Conservation (phyloP, 2,113 vertebrate genomes). For the Dinomys branickii region DNA sequence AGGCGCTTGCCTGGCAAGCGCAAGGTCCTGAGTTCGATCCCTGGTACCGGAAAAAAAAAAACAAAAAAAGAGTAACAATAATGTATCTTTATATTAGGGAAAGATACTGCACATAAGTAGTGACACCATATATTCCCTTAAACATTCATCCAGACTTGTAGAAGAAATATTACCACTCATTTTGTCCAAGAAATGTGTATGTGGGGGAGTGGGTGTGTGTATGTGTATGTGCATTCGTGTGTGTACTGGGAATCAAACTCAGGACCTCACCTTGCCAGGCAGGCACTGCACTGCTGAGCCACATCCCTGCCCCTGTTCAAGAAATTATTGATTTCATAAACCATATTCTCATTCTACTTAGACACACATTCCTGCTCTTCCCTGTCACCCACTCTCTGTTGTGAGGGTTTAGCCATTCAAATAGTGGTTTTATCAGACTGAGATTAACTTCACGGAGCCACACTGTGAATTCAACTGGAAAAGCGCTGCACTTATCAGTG, state of each 20-base stretch:
- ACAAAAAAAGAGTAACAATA: no score
- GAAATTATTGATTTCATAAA: neutral
- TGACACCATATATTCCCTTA: neutral
- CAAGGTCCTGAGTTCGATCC: no score
- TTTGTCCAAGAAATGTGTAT: neutral
- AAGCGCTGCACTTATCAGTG: neutral
- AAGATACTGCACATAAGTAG: neutral
- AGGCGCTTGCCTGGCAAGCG: no score
- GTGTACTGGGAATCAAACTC: no score
- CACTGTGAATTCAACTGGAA: constrained; percentile 48
- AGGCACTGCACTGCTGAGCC: no score
- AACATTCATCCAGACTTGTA: neutral
- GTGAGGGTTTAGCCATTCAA: neutral
- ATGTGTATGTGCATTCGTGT: no score
- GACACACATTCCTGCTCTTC: neutral
- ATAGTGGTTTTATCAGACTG: neutral
- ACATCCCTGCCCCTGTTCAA: neutral
- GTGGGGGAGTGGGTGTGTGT: no score
- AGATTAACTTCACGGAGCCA: constrained; percentile 20
- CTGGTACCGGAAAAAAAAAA: no score
- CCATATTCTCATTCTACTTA: neutral
- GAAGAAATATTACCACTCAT: neutral
- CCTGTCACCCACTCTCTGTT: neutral
- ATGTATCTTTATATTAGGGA: no score
- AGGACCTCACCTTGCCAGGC: no score